Conservation (phyloP, 2,797 vertebrate species). For the Chelidonichthys spinosus region DNA sequence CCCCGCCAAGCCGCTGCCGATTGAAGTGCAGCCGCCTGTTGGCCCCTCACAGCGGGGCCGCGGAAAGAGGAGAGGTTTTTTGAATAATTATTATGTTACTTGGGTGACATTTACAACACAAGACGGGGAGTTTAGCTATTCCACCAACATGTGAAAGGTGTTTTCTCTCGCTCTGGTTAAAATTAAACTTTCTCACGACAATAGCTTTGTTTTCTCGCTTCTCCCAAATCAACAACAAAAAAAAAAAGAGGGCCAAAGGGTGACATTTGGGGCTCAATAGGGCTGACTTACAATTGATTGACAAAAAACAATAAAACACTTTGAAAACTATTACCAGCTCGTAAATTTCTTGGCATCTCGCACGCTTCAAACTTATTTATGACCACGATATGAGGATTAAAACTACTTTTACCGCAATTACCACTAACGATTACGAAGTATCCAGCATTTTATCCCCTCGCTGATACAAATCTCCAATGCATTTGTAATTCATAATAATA, state of each 20-base stretch:
- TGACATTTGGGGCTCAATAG: conserved; percentile 63
- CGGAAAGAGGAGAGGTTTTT: conserved; percentile 64
- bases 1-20: conserved; percentile 67
- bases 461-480: background rate
- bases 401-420: background rate
- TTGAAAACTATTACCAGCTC: conserved; percentile 52
- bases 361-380: conserved; percentile 72
- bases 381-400: conserved; percentile 16
- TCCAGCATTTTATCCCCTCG: too few relatives aligned
- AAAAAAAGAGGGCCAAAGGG: conserved; percentile 26
- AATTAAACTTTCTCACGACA: conserved; percentile 66
- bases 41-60: conserved; percentile 77
- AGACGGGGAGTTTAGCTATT: conserved; percentile 61
- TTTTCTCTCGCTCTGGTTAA: conserved; percentile 17
- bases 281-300: conserved; percentile 19
- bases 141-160: conserved; percentile 53
- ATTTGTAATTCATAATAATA: background rate
- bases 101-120: conserved; percentile 86
- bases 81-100: conserved; percentile 85
- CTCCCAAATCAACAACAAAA: conserved; percentile 58
- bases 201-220: conserved; percentile 60
- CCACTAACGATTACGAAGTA: too few relatives aligned
- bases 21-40: conserved; percentile 83
- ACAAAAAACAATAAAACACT: conserved; percentile 65
- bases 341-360: conserved; percentile 54